A percentile compares a stretch with the other conserved stretches of the same genome.
Evolutionary conservation across 1,140 invertebrate species (phyloP).

Genomic region (Anastrepha obliqua): DNA sequence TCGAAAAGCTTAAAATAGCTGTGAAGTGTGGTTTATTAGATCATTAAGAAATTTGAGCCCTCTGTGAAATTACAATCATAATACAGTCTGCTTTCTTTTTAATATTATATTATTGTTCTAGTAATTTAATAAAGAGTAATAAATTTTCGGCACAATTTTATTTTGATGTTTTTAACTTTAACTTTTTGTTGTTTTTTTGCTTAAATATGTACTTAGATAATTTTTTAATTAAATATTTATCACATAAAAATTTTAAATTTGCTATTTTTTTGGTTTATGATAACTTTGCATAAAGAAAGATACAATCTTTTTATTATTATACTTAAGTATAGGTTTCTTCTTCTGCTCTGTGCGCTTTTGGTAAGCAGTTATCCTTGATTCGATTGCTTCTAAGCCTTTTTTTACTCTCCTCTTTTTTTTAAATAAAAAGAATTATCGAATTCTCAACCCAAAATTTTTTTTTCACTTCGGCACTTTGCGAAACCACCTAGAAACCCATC

Average conservation of each 20-base stretch:
- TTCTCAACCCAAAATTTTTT: no score
- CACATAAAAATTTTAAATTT: neutral
- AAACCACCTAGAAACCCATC: conserved; percentile 77
- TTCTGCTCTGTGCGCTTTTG: no score
- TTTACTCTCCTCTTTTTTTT: neutral
- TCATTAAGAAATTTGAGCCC: no score
- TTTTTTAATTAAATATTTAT: neutral
- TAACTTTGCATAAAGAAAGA: neutral
- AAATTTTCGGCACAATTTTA: neutral
- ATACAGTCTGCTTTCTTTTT: no score
- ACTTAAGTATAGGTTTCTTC: no score
- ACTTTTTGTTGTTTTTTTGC: neutral
- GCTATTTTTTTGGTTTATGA: neutral
- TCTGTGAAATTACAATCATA: no score
- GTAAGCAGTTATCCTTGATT: neutral
- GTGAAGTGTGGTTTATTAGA: no score
- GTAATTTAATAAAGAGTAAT: neutral
- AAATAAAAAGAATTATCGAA: no score
- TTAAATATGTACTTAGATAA: neutral
- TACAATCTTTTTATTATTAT: no score
- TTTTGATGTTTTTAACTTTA: neutral
- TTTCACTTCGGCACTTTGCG: no score
- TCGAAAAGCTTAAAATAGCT: no score
- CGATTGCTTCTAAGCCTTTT: neutral
- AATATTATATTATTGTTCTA: no score